Evolutionary conservation across 2,888 invertebrate species (phyloP).

Genomic region (Euclidia mi): DNA sequence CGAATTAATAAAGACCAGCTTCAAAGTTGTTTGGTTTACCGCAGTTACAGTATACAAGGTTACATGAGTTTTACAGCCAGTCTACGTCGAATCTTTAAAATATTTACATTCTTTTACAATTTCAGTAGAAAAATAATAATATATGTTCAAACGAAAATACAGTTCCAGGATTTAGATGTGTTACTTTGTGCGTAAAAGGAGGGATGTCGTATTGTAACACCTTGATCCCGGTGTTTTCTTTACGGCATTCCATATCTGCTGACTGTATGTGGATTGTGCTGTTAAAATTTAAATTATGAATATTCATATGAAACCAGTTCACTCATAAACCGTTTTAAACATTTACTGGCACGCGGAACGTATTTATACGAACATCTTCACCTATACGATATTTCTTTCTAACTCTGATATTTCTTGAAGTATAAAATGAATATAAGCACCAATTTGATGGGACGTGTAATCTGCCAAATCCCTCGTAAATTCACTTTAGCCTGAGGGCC

Average conservation of each 20-base stretch:
- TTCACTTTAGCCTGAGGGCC: slow-evolving; percentile 38
- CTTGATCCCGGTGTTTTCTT: slow-evolving; percentile 12
- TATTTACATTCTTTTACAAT: too few species aligned
- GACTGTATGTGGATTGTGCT: slow-evolving; percentile 3
- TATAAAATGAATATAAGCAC: slow-evolving; percentile 41
- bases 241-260: slow-evolving; percentile 14
- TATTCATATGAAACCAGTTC: slow-evolving; percentile 18
- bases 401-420: slow-evolving; percentile 23
- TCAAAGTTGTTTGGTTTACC: slow-evolving; percentile 5
- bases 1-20: background rate
- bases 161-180: background rate
- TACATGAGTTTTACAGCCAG: too few species aligned
- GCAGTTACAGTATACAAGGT: background rate
- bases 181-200: slow-evolving; percentile 2
- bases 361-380: slow-evolving; percentile 6
- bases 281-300: slow-evolving; percentile 21
- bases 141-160: background rate
- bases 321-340: slow-evolving; percentile 8
- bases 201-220: slow-evolving; percentile 4
- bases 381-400: background rate
- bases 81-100: too few species aligned
- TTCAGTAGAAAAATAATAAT: too few species aligned
- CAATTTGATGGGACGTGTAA: slow-evolving; percentile 37
- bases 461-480: slow-evolving; percentile 43
- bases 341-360: background rate